Conservation (phyloP, 2,797 vertebrate species). For the Falco berigora region DNA sequence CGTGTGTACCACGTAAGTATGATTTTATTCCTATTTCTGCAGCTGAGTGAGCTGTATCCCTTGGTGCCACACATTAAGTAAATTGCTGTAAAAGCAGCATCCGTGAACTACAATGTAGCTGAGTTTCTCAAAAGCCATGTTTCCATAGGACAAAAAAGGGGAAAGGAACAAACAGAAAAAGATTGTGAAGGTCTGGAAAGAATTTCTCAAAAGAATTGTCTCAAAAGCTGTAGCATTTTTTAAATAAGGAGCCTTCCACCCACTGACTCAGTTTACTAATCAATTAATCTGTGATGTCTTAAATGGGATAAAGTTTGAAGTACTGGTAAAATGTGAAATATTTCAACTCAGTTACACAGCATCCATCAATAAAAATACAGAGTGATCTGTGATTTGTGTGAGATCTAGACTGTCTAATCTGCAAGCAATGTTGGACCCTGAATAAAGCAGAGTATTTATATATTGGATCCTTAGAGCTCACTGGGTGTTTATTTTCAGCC, state of each 20-base stretch:
- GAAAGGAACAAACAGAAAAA: neutral
- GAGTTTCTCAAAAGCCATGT: neutral
- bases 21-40: neutral
- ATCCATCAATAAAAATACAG: neutral
- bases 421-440: neutral
- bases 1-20: constrained; percentile 96
- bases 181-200: neutral
- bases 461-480: neutral
- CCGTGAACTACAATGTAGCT: rapidly evolving
- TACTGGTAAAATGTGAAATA: neutral
- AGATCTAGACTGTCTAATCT: neutral
- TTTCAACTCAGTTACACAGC: neutral
- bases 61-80: neutral
- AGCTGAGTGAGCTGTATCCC: neutral
- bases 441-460: neutral
- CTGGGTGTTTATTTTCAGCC: neutral
- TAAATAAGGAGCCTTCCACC: neutral
- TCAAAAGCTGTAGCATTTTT: neutral
- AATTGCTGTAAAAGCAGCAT: neutral
- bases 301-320: neutral
- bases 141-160: neutral
- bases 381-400: neutral
- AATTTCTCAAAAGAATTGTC: neutral
- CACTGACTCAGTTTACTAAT: neutral
- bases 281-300: neutral